Evolutionary conservation across 2,797 vertebrate species (phyloP), one percentile per base, ranked within the genome.

Genomic region (Psittacula derbiana): DNA sequence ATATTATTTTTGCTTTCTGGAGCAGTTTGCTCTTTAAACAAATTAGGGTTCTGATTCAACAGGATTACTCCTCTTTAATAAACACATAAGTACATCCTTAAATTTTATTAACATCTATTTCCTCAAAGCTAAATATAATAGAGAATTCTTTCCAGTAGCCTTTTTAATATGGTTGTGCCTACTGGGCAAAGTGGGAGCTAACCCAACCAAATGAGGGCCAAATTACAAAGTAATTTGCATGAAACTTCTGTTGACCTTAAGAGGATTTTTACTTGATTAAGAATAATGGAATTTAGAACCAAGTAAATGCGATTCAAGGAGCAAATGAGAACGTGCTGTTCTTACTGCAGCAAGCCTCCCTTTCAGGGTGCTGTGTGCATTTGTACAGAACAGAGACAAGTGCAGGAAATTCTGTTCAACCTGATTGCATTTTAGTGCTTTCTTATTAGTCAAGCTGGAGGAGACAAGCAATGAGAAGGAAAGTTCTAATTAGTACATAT

Each of bases 401-500:
- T 49, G 55, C 6, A 10, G 58, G 57, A 36, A 23, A 65, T 82
- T 74, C 84, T 73, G 46, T 91, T 93, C 90, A 89, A 87, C 78
- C 86, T 93, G 88, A 85, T 46, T 87, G 92, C 61, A 0, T 89
- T 94, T 96, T 96, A 89, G 65, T 91, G 81, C 71, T 81, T 62
- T 60, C 90, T 66, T 74, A 67, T 90, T 96, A 96, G 94, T 93
- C 86, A 96, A 64, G 91, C 94, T 91, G 88, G 83, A 96, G 75
- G 80, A 94, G 86, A 96, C 75, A 94, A 84, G 90, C 94, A 97
- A 95, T 96, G 94, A 93, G 91, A 93, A 86, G 86, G 89, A 96
- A 94, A 91, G 88, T 58, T 94, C 93, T 91, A 94, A 96, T 97
- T 90, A 96, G 80, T 84, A 92, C 72, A 94, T 92, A 95, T 92